Conservation (phyloP, 2,797 vertebrate species). For the Aulostomus chinensis region DNA sequence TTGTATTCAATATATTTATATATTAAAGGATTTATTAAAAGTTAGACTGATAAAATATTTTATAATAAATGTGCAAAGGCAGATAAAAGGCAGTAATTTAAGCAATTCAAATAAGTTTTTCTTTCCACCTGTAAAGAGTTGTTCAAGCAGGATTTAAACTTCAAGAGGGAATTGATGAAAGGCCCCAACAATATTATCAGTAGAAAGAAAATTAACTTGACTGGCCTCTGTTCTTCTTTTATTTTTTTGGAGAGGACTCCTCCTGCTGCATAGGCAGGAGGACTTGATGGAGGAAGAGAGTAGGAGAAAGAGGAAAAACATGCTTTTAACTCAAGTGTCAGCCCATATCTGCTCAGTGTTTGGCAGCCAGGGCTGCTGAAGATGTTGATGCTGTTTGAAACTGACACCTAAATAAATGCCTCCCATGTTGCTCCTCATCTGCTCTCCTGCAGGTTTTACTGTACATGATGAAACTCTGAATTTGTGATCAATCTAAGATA, state of each 20-base stretch:
- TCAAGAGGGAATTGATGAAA: constrained; percentile 4
- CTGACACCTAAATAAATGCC: constrained; percentile 41
- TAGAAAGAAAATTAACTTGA: constrained; percentile 7
- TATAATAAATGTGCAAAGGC: constrained; percentile 6
- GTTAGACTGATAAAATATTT: constrained; percentile 12
- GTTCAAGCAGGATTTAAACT: background rate
- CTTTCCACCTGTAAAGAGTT: constrained; percentile 19
- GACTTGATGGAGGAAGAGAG: constrained; percentile 23
- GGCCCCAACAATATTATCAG: background rate
- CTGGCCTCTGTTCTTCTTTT: background rate
- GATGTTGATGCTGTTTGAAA: constrained; percentile 46
- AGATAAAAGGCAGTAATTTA: constrained; percentile 13
- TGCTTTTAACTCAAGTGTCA: constrained; percentile 49
- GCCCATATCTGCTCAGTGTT: constrained; percentile 33
- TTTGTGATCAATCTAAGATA: constrained; percentile 32
- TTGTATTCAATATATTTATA: too few species aligned
- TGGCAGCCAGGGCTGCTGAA: constrained; percentile 24
- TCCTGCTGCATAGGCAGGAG: constrained; percentile 35
- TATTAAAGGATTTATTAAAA: too few species aligned
- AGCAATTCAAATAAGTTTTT: constrained; percentile 21
- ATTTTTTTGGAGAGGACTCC: constrained; percentile 20
- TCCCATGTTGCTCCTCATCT: constrained; percentile 18
- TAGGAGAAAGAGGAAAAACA: constrained; percentile 43
- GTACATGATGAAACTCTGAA: constrained; percentile 19
- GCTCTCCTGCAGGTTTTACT: constrained; percentile 26